Evolutionary conservation across 2,113 vertebrate species (phyloP), one percentile per base, ranked within the genome.

Genomic region (Nothocercus julius): DNA sequence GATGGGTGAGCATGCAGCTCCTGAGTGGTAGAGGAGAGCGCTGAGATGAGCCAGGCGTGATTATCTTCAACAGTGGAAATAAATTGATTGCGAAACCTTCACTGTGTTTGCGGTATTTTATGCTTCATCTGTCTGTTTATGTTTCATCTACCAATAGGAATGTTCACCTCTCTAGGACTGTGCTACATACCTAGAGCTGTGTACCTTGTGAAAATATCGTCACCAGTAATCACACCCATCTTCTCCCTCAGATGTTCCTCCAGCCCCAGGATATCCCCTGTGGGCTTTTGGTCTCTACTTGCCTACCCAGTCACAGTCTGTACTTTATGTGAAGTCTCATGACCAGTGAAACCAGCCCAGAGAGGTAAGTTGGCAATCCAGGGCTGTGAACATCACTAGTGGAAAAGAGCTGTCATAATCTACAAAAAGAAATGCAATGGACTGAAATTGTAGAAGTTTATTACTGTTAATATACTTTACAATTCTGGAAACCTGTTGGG

Each of bases 161-260:
- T 0, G 0, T 12, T 36, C 68, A 32, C 21, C 7, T 61, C 36
- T 13, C 51, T n/a, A 63, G 53, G 62, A 53, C 34, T 8, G 22
- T 7, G 38, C 49, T 49, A 62, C n/a, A 38, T 63, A 30, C 28
- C 51, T 79, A 2, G 1, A 73, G 54, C 59, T 66, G 76, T 58
- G 70, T 58, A 58, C 40, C 20, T 6, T 0, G 0, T 38, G 7
- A 67, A 75, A 89, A 58, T 11, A 62, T 2, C 14, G 34, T 61
- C 32, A 12, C 14, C 47, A 0, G 1, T 7, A 47, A 49, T 27
- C 13, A 81, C 68, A 78, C 7, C 3, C 0, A 0, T 47, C 72
- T 79, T 40, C 58, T 53, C 40, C 36, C 47, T 68, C 24, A 58
- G n/a, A 18, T 45, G 9, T 21, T 53, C 27, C 34, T 73, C 62